These are phyloP conservation scores for Myathropa florea DNA, from an alignment of 2,888 invertebrate genomes.

Conservation along the genomic window DNA sequence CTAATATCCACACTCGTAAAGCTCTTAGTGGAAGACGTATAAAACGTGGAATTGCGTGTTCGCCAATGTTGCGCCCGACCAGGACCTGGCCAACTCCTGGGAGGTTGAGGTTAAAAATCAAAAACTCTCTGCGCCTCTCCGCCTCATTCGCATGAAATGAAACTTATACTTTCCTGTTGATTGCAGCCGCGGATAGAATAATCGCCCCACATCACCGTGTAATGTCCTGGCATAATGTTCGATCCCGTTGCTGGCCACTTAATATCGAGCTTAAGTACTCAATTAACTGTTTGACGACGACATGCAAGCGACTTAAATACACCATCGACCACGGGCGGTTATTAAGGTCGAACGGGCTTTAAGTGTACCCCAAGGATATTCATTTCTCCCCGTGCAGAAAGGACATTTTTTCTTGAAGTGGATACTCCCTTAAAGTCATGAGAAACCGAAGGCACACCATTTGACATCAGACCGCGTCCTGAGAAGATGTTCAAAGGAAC, in stretches of 20 bases:
- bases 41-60: constrained; percentile 62
- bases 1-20: constrained; percentile 59
- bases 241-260: constrained; percentile 51
- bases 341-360: constrained; percentile 57
- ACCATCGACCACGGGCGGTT: constrained; percentile 31
- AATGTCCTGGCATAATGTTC: constrained; percentile 63
- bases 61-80: background rate
- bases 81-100: background rate
- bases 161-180: constrained; percentile 58
- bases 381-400: background rate
- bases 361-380: background rate
- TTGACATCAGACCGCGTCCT: too few species aligned
- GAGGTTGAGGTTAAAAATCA: constrained; percentile 16
- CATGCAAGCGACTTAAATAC: constrained; percentile 62
- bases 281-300: constrained; percentile 66
- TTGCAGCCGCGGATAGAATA: constrained; percentile 14
- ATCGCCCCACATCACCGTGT: background rate
- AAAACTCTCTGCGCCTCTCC: background rate
- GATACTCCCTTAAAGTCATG: background rate
- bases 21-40: constrained; percentile 15
- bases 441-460: too few species aligned
- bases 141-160: constrained; percentile 35
- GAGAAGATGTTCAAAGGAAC: background rate
- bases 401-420: too few species aligned
- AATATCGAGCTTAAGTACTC: constrained; percentile 67